These are phyloP conservation scores for Philonicus albiceps DNA, from an alignment of 2,888 invertebrate species.

Conservation along the genomic window DNA sequence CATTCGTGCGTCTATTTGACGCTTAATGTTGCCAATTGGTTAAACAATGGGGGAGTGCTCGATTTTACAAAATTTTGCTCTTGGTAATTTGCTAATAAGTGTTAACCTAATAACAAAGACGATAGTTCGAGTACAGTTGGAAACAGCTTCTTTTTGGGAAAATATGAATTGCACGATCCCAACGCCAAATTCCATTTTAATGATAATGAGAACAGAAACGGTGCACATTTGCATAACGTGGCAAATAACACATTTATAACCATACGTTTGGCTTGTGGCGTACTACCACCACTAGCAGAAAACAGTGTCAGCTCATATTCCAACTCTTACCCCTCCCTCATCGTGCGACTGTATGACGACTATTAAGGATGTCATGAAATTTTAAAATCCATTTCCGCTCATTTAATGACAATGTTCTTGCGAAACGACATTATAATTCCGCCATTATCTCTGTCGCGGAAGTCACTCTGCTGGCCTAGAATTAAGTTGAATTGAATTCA, in stretches of 20 bases:
- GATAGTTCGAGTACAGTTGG: background rate
- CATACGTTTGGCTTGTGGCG: background rate
- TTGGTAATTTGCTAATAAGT: background rate
- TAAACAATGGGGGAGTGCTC: background rate
- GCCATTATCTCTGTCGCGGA: background rate
- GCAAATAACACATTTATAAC: background rate
- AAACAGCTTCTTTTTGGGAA: background rate
- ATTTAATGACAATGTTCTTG: constrained; percentile 11
- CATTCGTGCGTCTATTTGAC: background rate
- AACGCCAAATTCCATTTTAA: background rate
- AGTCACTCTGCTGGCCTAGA: background rate
- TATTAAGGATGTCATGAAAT: background rate
- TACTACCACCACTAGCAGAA: background rate
- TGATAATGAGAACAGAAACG: background rate
- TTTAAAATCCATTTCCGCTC: constrained; percentile 29
- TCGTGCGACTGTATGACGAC: background rate
- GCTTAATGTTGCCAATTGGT: background rate
- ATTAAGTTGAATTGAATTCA: background rate
- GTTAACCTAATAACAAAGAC: background rate
- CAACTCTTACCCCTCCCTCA: background rate
- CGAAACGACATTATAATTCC: background rate
- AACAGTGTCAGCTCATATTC: background rate
- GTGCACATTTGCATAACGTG: background rate
- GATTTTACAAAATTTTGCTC: background rate
- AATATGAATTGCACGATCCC: background rate